Base-by-base conservation (phyloP, 2,888 invertebrate species). In the Pachliopta kotzebuea region DNA sequence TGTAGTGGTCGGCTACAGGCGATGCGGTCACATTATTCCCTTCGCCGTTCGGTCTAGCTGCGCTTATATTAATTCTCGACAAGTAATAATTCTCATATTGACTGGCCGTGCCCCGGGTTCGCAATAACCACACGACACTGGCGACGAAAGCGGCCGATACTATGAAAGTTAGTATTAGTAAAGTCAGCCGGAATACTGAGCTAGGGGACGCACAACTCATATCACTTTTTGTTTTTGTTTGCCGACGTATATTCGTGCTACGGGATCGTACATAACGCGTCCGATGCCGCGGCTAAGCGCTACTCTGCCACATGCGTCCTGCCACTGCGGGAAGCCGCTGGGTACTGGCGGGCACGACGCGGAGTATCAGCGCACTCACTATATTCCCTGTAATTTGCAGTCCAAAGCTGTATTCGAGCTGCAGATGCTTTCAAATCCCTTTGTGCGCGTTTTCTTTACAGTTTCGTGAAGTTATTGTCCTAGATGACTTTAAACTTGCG, bases 61-160 rank as follows among this genome's bases (percentile, higher is more conserved):
- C 74, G 81, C 85, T 91, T 86, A 90, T 88, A 90, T 91, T 91
- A 89, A 91, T 90, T 86, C 90, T 86, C 87, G 91, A 90, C 85
- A 91, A 85, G 88, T 91, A 90, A 85, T 90, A 91, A 85, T 88
- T 91, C 78, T 91, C 91, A 89, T 90, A 89, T 82, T 90, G 87
- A 76, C 83, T 78, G 68, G 82, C 74, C 60, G 82, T 82, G 75
- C 81, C 79, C 73, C 81, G 85, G 67, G 85, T 86, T 75, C 84
- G 84, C 73, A 90, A 74, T 73, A 91, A 76, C 91, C 91, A 91
- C 82, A 90, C 88, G 68, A 91, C 82, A 85, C 91, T 91, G 67
- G 85, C 89, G 60, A 91, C 74, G 71, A 91, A 91, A 67, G 88
- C 84, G 74, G 88, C 90, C 79, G 90, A 85, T 73, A 91, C 85